Evolutionary conservation across 2,797 vertebrate species (phyloP).

Genomic region (Premnoplex brunnescens): DNA sequence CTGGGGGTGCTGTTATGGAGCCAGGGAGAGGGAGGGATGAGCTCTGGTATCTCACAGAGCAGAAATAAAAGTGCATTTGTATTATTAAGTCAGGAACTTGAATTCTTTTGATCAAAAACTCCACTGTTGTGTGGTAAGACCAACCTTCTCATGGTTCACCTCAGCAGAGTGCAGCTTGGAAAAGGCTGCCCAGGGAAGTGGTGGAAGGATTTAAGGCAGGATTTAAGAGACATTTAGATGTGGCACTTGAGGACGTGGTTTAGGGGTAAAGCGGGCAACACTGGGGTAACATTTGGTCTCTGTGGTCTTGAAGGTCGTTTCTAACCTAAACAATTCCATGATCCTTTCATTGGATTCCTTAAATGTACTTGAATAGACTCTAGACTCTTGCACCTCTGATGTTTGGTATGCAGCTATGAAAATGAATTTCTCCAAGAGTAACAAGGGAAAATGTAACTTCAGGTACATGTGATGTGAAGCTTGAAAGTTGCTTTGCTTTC

Average conservation of each 20-base stretch:
- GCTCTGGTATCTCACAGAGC: neutral
- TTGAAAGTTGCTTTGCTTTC: neutral
- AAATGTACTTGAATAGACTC: neutral
- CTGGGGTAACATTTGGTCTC: neutral
- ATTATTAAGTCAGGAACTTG: neutral
- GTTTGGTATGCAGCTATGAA: neutral
- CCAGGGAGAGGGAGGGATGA: neutral
- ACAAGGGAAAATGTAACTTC: neutral
- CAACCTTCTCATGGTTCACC: neutral
- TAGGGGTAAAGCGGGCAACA: no score
- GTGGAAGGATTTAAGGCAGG: no score
- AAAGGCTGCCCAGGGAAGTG: neutral
- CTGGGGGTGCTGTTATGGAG: neutral
- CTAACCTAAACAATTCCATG: neutral
- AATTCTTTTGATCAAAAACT: neutral
- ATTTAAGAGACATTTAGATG: no score
- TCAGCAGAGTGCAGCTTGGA: neutral
- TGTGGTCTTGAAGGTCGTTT: neutral
- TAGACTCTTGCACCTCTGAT: neutral
- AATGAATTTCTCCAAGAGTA: neutral
- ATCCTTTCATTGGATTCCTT: neutral
- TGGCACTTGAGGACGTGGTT: neutral
- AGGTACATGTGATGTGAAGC: neutral
- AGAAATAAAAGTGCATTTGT: neutral
- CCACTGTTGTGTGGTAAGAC: no score